Evolutionary conservation across 2,797 vertebrate genomes (phyloP).

Genomic region (Chrosomus eos): DNA sequence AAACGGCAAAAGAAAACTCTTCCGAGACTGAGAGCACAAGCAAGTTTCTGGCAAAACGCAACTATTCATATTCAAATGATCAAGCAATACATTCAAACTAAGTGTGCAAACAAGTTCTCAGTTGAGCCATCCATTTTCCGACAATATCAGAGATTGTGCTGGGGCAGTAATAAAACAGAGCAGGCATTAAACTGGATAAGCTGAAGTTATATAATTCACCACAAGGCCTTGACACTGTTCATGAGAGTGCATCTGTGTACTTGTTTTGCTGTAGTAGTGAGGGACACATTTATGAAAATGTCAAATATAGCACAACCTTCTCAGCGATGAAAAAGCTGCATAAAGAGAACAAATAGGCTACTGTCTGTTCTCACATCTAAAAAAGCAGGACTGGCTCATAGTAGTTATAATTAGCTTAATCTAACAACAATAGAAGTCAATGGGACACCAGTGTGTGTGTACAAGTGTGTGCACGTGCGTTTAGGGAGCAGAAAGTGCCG

Average conservation of each 20-base stretch:
- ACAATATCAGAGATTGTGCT: conserved; percentile 35
- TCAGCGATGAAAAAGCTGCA: not conserved
- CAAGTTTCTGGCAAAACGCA: conserved; percentile 25
- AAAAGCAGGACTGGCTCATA: not conserved
- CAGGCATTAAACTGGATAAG: conserved; percentile 37
- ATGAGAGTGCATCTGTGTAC: not conserved
- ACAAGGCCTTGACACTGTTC: conserved; percentile 18
- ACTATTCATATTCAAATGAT: conserved; percentile 48
- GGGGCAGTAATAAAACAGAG: conserved; percentile 39
- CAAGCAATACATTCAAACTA: conserved; percentile 38
- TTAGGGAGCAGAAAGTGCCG: conserved; percentile 19
- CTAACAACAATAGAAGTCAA: conserved; percentile 9
- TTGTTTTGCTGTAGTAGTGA: conserved; percentile 15
- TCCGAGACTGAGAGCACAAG: not conserved
- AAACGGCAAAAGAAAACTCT: not conserved
- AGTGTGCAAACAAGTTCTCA: conserved; percentile 46
- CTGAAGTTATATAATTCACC: conserved; percentile 43
- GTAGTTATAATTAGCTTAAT: not conserved
- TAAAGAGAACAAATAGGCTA: not conserved
- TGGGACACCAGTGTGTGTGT: not conserved
- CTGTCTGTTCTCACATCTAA: not conserved
- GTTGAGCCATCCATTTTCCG: conserved; percentile 26
- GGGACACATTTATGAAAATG: not conserved
- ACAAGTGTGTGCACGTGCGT: not conserved
- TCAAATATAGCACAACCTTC: not conserved